Percentiles rank a stretch among this genome's conserved stretches.
phyloP scores from a whole-genome alignment of 2,113 vertebrate genomes.

The Sinocyclocheilus rhinocerous region DNA sequence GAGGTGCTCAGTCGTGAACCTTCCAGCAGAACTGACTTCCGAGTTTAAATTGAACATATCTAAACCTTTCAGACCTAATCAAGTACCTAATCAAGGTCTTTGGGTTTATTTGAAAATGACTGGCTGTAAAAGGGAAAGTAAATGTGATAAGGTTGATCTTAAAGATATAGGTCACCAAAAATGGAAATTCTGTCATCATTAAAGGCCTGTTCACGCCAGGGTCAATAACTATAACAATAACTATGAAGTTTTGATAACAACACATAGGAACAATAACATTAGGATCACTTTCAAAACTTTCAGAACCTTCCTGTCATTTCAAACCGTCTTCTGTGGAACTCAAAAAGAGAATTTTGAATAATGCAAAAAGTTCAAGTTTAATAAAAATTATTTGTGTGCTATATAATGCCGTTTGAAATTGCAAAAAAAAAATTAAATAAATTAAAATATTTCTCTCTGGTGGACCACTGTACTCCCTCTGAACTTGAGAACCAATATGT shows the following conservation, averaged over 20 bases:
- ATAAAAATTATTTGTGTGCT: no score
- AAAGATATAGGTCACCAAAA: background rate
- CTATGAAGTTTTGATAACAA: no score
- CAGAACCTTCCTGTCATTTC: background rate
- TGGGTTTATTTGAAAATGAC: background rate
- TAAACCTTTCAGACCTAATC: background rate
- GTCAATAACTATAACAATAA: no score
- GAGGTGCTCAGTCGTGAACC: background rate
- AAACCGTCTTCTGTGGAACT: background rate
- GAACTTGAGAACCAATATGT: no score
- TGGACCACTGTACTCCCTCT: no score
- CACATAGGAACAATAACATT: no score
- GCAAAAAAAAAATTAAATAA: no score
- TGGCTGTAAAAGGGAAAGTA: background rate
- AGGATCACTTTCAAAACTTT: no score
- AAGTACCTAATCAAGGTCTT: background rate
- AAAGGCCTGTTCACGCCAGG: no score
- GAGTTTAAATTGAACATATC: background rate
- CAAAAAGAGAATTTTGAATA: background rate
- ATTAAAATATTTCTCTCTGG: no score
- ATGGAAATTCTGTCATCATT: background rate
- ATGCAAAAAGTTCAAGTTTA: background rate
- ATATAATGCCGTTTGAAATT: no score
- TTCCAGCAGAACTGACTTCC: background rate
- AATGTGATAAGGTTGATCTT: background rate